Evolutionary conservation across 2,888 invertebrate genomes (phyloP).

Genomic region (Polydrusus cervinus): DNA sequence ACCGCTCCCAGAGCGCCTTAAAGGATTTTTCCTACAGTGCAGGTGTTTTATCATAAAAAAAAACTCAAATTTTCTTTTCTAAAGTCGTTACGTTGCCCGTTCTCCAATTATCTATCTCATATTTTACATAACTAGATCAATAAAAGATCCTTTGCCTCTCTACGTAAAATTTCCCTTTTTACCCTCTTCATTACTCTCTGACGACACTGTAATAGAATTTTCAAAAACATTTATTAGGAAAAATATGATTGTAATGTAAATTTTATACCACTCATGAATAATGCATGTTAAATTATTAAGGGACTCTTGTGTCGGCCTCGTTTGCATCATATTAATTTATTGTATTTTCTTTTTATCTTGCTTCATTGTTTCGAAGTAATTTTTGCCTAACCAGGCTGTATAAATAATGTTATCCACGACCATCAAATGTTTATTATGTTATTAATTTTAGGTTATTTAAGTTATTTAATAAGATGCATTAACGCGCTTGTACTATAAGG

Average conservation of each 20-base stretch:
- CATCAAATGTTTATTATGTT: too few species aligned
- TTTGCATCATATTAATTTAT: conserved; percentile 1
- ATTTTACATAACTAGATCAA: not conserved
- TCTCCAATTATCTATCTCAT: not conserved
- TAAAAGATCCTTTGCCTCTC: not conserved
- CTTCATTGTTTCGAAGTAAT: not conserved
- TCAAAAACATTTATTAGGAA: conserved; percentile 26
- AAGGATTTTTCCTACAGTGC: too few species aligned
- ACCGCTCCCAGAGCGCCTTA: too few species aligned
- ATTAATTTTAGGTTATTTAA: too few species aligned
- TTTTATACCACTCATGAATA: conserved; percentile 30
- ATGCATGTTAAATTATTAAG: conserved; percentile 10
- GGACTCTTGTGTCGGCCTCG: not conserved
- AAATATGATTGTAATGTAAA: conserved; percentile 33
- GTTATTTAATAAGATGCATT: too few species aligned
- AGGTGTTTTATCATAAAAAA: too few species aligned
- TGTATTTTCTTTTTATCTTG: not conserved
- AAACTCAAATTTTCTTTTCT: too few species aligned
- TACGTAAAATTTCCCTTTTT: not conserved
- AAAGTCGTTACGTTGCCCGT: too few species aligned
- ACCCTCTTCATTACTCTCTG: not conserved
- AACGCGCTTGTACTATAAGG: too few species aligned
- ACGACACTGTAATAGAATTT: conserved; percentile 20
- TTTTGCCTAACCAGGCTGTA: not conserved
- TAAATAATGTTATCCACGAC: too few species aligned